Percentiles rank a stretch among this genome's conserved stretches.
These are phyloP conservation scores for Brachionichthys hirsutus DNA, from an alignment of 2,113 vertebrate genomes.

Conservation along the genomic window DNA sequence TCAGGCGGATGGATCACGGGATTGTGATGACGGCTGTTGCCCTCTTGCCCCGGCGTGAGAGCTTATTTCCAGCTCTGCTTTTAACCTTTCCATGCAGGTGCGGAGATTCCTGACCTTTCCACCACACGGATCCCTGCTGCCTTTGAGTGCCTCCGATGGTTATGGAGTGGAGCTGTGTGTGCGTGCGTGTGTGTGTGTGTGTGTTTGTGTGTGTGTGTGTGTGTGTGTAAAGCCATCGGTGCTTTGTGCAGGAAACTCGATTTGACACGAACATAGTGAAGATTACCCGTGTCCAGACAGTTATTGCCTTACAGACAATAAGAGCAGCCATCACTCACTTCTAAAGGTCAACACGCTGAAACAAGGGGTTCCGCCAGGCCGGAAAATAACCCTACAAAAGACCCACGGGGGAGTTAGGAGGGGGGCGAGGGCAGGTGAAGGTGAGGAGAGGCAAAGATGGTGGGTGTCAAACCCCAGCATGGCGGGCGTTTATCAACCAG, in stretches of 20 bases:
- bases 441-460: constrained; percentile 17
- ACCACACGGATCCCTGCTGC: constrained; percentile 48
- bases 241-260: constrained; percentile 56
- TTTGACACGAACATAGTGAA: constrained; percentile 65
- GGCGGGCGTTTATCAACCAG: constrained; percentile 20
- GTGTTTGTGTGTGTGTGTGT: constrained; percentile 24
- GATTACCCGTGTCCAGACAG: constrained; percentile 72
- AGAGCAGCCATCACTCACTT: constrained; percentile 68
- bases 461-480: constrained; percentile 37
- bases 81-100: constrained; percentile 71
- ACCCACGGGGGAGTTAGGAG: constrained; percentile 43
- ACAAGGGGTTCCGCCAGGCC: constrained; percentile 57
- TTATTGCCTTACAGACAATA: constrained; percentile 76
- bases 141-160: constrained; percentile 64
- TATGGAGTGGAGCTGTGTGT: constrained; percentile 44
- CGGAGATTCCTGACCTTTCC: constrained; percentile 69
- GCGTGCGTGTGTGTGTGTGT: constrained; percentile 21
- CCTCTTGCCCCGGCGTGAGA: constrained; percentile 7
- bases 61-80: constrained; percentile 67
- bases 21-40: constrained; percentile 10
- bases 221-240: constrained; percentile 18
- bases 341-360: constrained; percentile 73
- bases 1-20: constrained; percentile 25
- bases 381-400: constrained; percentile 73
- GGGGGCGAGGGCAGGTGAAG: constrained; percentile 16